phyloP scores from a whole-genome alignment of 2,113 vertebrate genomes.

The Chloropsis cyanopogon region DNA sequence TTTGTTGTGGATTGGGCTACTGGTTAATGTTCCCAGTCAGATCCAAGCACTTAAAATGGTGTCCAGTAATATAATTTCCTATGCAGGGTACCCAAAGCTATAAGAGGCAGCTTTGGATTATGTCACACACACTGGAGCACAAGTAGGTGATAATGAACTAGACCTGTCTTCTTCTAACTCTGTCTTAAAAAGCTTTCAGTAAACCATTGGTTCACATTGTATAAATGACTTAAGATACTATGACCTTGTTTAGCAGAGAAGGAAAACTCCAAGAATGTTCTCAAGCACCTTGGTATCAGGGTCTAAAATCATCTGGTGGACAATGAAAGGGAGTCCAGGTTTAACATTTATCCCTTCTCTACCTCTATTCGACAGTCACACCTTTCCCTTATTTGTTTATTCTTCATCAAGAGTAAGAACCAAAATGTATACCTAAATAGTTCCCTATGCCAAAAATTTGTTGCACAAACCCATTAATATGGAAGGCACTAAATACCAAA shows the following conservation, averaged over 20 bases:
- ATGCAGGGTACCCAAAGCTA: not conserved
- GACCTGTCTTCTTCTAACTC: not conserved
- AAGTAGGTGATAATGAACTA: not conserved
- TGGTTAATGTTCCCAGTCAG: not conserved
- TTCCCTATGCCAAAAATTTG: not conserved
- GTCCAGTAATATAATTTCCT: not conserved
- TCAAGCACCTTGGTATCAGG: not conserved
- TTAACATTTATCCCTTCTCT: not conserved
- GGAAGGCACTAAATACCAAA: not conserved
- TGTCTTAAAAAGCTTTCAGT: not conserved
- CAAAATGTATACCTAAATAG: not conserved
- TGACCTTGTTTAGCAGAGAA: not conserved
- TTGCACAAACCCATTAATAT: not conserved
- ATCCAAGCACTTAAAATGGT: not conserved
- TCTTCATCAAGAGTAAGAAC: not conserved
- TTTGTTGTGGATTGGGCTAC: not conserved
- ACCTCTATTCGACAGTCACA: not conserved
- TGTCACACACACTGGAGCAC: not conserved
- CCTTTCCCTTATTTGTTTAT: not conserved
- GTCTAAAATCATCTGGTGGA: not conserved
- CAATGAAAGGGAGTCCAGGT: not conserved
- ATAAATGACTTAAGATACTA: not conserved
- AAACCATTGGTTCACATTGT: not conserved
- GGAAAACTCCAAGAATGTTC: not conserved
- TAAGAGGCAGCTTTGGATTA: not conserved